Evolutionary conservation across 2,888 invertebrate species (phyloP), one percentile per base, ranked within the genome.

Genomic region (Orchesella flavescens): DNA sequence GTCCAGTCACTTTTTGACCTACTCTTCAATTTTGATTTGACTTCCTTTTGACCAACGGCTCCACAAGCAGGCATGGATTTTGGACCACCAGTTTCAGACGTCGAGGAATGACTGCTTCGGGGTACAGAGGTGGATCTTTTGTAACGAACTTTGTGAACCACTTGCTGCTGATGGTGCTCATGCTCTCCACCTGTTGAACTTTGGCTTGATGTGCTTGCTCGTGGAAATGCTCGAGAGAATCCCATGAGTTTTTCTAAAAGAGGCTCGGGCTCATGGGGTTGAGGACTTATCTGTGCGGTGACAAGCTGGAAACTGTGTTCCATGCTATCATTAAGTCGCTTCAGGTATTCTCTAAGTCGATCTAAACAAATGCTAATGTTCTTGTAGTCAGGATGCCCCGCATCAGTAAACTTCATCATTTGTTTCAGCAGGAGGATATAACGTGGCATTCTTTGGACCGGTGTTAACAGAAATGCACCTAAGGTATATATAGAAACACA

Each of bases 361-460:
- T 88, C 87, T 23, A 91, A 89, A 24, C 90, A 89, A 0, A 89
- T 86, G 83, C 90, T 90, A 13, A 91, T 89, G 83, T 90, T 89
- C 68, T 89, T 89, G 85, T 89, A 89, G 88, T 91, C 91, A 12
- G 90, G 90, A 87, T 91, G 91, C 23, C 88, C 88, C 10, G 88
- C 77, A 43, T 89, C 89, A 0, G 91, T 91, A 87, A 89, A 88
- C 83, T 90, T 89, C 61, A 90, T 85, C 65, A 91, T 88, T 89
- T 90, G 90, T 89, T 91, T 90, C 10, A 91, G 87, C n/a, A 91
- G 89, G 2, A 91, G 89, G 53, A 91, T 89, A 85, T 91, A 91
- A 68, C 90, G 89, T 0, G 91, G 91, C 76, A 91, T 89, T 75
- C 91, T 89, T 85, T 91, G 91, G 12, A 91, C 89, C 2, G 91